Base-by-base conservation (phyloP, 2,113 vertebrate species). In the Probosciger aterrimus region DNA sequence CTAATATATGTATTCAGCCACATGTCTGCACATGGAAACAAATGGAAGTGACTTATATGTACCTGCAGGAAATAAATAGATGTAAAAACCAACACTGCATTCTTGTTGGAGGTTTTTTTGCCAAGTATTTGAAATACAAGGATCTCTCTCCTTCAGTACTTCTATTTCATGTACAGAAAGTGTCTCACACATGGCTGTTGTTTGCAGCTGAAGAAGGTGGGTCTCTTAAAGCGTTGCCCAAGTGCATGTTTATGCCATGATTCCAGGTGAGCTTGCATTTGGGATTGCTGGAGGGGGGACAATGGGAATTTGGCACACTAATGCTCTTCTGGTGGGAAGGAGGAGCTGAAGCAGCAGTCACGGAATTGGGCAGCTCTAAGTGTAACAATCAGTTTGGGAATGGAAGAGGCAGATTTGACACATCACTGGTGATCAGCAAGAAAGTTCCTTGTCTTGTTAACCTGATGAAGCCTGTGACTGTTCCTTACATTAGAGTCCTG, bases 181-280 rank as follows among this genome's bases (percentile, higher is more conserved):
- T 4, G 6, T 37, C 49, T 90, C 22, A 44, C 1, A 25, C 0
- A 0, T 30, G 25, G 30, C 35, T n/a, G 12, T 17, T 53, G 70
- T 67, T 50, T 31, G 67, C 49, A 53, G 1, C 22, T 62, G 79
- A n/a, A 43, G 74, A 63, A 43, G 13, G 10, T n/a, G 79, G 7
- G 4, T 33, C 22, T 80, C 5, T 5, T 24, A 11, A 62, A 49
- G 9, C 25, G 7, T 30, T 68, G 30, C 28, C 70, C n/a, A 39
- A 13, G 4, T 11, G 10, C 3, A 0, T 24, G 3, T 63, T 78
- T 46, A 20, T 52, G 50, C 18, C 0, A 0, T 43, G 35, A 43
- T 63, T 23, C n/a, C 59, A 30, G 64, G 41, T 92, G 37, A 62
- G 7, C 25, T 75, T 1, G 1, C 7, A 4, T 17, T 35, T 60